These are phyloP conservation scores for Procambarus clarkii DNA, from an alignment of 1,140 invertebrate species.

Conservation along the genomic window DNA sequence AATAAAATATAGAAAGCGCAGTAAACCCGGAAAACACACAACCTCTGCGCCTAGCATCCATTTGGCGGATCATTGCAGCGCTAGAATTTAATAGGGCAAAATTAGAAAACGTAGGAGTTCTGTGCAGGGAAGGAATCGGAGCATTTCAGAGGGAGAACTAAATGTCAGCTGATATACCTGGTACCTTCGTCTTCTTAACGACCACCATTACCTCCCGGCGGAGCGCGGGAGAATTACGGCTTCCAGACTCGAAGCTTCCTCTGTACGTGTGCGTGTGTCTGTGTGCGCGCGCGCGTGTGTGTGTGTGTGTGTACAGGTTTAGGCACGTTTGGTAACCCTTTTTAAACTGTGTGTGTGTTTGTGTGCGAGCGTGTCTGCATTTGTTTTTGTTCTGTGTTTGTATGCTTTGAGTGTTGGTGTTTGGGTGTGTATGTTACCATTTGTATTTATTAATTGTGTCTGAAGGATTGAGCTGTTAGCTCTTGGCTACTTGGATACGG, in stretches of 20 bases:
- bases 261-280: conserved; percentile 26
- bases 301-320: conserved; percentile 20
- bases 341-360: no score
- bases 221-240: conserved; percentile 28
- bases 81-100: conserved; percentile 21
- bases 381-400: neutral
- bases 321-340: no score
- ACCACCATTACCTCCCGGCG: conserved; percentile 38
- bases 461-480: no score
- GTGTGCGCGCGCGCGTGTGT: conserved; percentile 18
- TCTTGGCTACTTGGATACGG: neutral
- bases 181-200: conserved; percentile 38
- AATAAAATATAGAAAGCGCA: neutral
- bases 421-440: neutral
- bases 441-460: neutral
- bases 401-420: conserved; percentile 8
- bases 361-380: neutral
- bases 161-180: conserved; percentile 38
- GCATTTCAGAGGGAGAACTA: conserved; percentile 38
- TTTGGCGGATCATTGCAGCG: no score
- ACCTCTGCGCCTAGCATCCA: no score
- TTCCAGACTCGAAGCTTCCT: conserved; percentile 1
- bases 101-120: conserved; percentile 32
- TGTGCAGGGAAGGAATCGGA: conserved; percentile 34
- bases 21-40: no score